Percentiles rank a stretch among this genome's conserved stretches.
Conservation (phyloP, 2,888 invertebrate genomes). For the Heteromurus nitidus region DNA sequence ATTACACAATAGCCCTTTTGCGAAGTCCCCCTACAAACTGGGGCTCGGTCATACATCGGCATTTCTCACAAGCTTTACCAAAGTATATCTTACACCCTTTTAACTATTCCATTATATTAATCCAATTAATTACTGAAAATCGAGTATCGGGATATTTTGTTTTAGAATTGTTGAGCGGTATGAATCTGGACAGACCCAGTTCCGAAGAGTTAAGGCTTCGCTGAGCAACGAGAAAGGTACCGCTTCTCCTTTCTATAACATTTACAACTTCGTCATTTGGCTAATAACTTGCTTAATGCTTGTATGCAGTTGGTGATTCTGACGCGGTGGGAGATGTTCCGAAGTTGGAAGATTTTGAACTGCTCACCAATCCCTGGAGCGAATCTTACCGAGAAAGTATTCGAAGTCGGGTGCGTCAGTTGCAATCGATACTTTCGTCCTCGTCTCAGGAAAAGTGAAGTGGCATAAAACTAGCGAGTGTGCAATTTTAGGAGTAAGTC, state of each 20-base stretch:
- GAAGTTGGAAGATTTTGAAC: neutral
- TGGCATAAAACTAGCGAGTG: too few species aligned
- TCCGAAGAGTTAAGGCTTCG: neutral
- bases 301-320: too few species aligned
- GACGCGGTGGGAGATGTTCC: conserved; percentile 31
- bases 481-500: too few species aligned
- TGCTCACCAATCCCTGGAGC: conserved; percentile 18
- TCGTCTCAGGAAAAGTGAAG: neutral
- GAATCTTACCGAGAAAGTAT: conserved; percentile 27
- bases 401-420: neutral
- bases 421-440: conserved; percentile 9
- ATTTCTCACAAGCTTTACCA: conserved; percentile 35
- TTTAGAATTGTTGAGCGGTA: conserved; percentile 40
- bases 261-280: too few species aligned
- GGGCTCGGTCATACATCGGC: conserved; percentile 8
- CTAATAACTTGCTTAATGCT: too few species aligned
- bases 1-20: conserved; percentile 33
- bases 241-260: too few species aligned
- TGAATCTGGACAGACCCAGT: neutral
- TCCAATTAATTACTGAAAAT: neutral
- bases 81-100: too few species aligned
- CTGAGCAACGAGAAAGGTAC: conserved; percentile 38
- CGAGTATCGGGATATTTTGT: neutral
- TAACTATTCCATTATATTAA: too few species aligned
- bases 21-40: conserved; percentile 44